Evolutionary conservation across 2,797 vertebrate genomes (phyloP), one percentile per base, ranked within the genome.

Genomic region (Astyanax mexicanus): DNA sequence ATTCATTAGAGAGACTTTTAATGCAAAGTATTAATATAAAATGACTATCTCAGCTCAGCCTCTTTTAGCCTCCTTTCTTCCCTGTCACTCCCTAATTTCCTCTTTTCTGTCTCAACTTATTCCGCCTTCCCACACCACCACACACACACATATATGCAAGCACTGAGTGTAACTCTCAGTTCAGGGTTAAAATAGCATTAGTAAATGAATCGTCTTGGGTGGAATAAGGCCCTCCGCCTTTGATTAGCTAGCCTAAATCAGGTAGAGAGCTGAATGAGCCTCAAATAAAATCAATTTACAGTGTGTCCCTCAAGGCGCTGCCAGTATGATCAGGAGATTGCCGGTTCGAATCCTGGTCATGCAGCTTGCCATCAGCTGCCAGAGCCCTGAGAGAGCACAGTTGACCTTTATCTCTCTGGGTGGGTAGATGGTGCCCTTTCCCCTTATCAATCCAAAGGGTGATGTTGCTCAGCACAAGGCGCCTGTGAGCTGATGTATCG

Each of bases 11-110:
- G 71, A 62, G 68, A 77, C 84, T 89, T 80, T 84, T 88, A 90
- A 89, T 89, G 87, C 83, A 58, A 80, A 83, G 65, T 84, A 89
- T 90, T 88, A 90, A 89, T 89, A 88, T 90, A 77, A 88, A 85
- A 88, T 81, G 52, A 86, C 80, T 81, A 80, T 83, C 76, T 69
- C 37, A 51, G 29, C 64, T 69, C 74, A 61, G 38, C 21, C 78
- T 79, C 80, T 49, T 65, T 75, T 54, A 58, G n/a, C 45, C 62
- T 37, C 19, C 52, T 69, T 79, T 71, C 51, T 78, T 35, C 27
- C 4, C 69, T 66, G 62, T 84, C 72, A 60, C 72, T 64, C 65
- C 35, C n/a, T 12, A 61, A 38, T 52, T 32, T 54, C 37, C 7
- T 7, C 5, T 10, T 51, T 40, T 65, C 55, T 40, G 23, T 32